phyloP scores from a whole-genome alignment of 2,113 vertebrate species.

The Megalops atlanticus region DNA sequence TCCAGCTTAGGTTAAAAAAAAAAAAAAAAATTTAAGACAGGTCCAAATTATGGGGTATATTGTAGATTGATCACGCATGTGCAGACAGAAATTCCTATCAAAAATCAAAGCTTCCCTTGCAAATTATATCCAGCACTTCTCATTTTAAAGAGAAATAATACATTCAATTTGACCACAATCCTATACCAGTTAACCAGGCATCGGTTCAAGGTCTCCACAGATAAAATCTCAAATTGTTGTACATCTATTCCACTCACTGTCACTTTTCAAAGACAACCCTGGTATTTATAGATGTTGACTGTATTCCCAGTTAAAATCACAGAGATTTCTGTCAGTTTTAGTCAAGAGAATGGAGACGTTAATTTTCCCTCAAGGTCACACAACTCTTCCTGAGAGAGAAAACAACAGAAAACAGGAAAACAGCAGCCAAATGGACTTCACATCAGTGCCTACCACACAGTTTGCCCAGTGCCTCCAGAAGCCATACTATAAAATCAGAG shows the following conservation, averaged over 20 bases:
- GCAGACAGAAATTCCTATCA: not conserved
- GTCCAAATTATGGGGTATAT: conserved; percentile 75
- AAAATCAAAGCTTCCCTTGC: not conserved
- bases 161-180: no score
- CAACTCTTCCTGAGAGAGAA: conserved; percentile 42
- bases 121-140: not conserved
- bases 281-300: conserved; percentile 26
- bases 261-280: conserved; percentile 13
- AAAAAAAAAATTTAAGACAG: conserved; percentile 70
- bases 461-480: conserved; percentile 55
- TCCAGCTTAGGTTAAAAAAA: conserved; percentile 68
- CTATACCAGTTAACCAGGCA: no score
- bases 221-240: no score
- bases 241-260: conserved; percentile 22
- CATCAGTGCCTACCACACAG: not conserved
- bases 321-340: conserved; percentile 26
- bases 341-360: conserved; percentile 10
- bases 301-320: not conserved
- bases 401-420: conserved; percentile 55
- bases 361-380: conserved; percentile 46
- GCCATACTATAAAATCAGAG: conserved; percentile 62
- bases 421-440: conserved; percentile 1
- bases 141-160: no score
- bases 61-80: not conserved
- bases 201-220: no score